phyloP scores from a whole-genome alignment of 2,113 vertebrate species.

The Neomonachus schauinslandi region DNA sequence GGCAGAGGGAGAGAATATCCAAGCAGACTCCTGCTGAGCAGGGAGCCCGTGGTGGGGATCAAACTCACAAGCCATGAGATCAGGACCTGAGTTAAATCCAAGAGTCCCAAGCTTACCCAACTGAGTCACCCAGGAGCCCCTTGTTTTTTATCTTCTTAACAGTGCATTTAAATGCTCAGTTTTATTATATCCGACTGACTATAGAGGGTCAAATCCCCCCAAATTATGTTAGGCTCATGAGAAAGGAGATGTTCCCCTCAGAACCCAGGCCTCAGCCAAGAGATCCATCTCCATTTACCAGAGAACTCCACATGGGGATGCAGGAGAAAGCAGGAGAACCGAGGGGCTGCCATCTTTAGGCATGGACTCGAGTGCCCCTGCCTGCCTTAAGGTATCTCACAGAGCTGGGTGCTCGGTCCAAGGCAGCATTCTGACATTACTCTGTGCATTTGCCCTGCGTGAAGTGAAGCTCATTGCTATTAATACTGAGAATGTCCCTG shows the following conservation, averaged over 20 bases:
- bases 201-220: not conserved
- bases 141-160: not conserved
- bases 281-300: not conserved
- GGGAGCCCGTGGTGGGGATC: not conserved
- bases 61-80: not conserved
- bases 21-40: not conserved
- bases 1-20: not conserved
- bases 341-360: not conserved
- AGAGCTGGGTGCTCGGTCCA: fast-evolving
- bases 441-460: too few relatives aligned
- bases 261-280: not conserved
- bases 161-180: not conserved
- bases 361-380: fast-evolving
- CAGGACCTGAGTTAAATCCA: not conserved
- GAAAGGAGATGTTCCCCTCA: not conserved
- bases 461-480: not conserved
- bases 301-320: not conserved
- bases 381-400: not conserved
- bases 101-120: not conserved
- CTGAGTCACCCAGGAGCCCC: not conserved
- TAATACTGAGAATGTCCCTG: not conserved
- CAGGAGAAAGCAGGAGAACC: not conserved
- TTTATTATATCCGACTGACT: not conserved
- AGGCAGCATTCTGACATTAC: not conserved
- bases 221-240: not conserved